Base-by-base conservation (phyloP, 2,113 vertebrate genomes). In the Scolopax mira region DNA sequence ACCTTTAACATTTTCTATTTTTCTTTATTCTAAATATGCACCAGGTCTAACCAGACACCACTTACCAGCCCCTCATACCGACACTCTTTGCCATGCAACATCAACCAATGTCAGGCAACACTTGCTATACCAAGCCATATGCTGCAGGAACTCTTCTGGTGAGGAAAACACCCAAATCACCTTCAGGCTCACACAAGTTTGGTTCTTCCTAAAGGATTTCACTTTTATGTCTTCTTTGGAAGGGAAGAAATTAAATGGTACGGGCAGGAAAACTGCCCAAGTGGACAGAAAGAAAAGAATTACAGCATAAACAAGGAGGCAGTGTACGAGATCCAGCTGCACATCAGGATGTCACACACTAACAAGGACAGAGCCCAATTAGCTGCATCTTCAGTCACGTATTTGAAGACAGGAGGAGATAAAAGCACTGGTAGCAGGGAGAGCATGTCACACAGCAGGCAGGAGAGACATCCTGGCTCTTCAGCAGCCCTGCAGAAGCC, bases 371-470 rank as follows among this genome's bases (percentile, higher is more conserved):
- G 41, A 65, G 27, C 41, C 41, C 54, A 3, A 2, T 5, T 1
- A 77, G 23, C 2, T 39, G 19, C 33, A 11, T 0, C 13, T 35
- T 65, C 62, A 70, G 69, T 5, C 72, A 22, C 0, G 0, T 21
- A 60, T 23, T 6, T 21, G 80, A 78, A 55, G 23, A 22, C 7
- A 12, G 54, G 13, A 37, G 51, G 60, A 61, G 41, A 70, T 9
- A 1, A 31, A n/a, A 57, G 48, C 0, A 18, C 46, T 1, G 35
- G 42, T n/a, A 58, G 24, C 0, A 30, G 7, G 31, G 65, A 24
- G 22, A 41, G 79, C 0, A 0, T 14, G 33, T 4, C 19, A 4
- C 6, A 4, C 31, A 11, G 22, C 2, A 3, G 16, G 5, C 51
- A 33, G 31, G 37, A 7, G 3, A 66, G 25, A 18, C 52, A 18